Percentiles rank a stretch among this genome's conserved stretches.
phyloP scores from a whole-genome alignment of 2,888 invertebrate genomes.

The Coleophora flavipennella region DNA sequence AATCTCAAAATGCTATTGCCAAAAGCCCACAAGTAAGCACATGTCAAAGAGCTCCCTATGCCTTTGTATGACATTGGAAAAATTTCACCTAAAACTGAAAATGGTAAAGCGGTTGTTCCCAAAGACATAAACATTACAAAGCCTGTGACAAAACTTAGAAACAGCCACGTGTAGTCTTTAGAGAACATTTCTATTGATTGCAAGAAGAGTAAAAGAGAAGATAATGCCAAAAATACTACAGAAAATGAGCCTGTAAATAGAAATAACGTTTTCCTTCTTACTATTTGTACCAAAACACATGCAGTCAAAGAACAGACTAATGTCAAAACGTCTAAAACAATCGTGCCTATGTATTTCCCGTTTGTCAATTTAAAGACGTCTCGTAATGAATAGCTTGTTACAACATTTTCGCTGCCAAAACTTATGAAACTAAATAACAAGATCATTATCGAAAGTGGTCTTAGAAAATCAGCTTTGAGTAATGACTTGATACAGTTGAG shows the following conservation, averaged over 20 bases:
- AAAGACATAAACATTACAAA: conserved; percentile 23
- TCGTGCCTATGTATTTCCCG: conserved; percentile 22
- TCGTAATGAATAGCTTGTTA: conserved; percentile 16
- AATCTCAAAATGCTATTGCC: conserved; percentile 18
- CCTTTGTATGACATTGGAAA: conserved; percentile 23
- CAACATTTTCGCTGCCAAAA: conserved; percentile 17
- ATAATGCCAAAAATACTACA: conserved; percentile 16
- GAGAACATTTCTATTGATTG: conserved; percentile 18
- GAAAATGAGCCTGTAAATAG: conserved; percentile 20
- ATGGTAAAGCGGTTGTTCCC: conserved; percentile 21
- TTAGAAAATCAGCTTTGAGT: conserved; percentile 20
- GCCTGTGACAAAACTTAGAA: conserved; percentile 17
- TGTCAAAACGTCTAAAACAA: conserved; percentile 19
- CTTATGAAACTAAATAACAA: conserved; percentile 21
- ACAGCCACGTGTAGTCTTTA: conserved; percentile 19
- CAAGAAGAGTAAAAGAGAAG: conserved; percentile 15
- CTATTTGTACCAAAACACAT: conserved; percentile 19
- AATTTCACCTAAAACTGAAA: conserved; percentile 21
- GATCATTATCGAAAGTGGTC: conserved; percentile 21
- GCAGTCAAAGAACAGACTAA: conserved; percentile 21
- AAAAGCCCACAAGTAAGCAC: conserved; percentile 23
- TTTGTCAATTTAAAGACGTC: conserved; percentile 18
- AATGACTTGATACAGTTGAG: conserved; percentile 16
- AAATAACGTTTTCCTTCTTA: conserved; percentile 19
- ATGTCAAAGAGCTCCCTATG: conserved; percentile 22